A percentile compares a stretch with the other conserved stretches of the same genome.
Conservation (phyloP, 2,797 vertebrate genomes). For the Acridotheres tristis region DNA sequence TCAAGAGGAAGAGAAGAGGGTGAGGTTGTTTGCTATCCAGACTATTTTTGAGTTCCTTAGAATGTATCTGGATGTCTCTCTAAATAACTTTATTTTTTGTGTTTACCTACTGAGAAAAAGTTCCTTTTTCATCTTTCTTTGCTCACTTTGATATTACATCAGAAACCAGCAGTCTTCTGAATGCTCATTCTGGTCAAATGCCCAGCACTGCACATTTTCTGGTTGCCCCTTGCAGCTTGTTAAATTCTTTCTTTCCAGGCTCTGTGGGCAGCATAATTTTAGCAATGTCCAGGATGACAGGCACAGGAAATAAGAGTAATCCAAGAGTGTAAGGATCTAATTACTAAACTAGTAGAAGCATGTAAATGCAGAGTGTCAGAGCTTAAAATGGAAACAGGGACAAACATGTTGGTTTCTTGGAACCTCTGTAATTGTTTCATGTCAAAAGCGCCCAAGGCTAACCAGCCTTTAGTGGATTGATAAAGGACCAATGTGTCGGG, state of each 20-base stretch:
- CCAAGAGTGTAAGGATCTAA: neutral
- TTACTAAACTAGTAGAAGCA: neutral
- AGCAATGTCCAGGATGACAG: neutral
- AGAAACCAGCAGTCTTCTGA: neutral
- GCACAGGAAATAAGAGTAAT: neutral
- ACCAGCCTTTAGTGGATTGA: constrained; percentile 39
- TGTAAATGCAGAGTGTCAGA: neutral
- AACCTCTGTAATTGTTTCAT: constrained; percentile 25
- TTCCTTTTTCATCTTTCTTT: neutral
- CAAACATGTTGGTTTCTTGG: neutral
- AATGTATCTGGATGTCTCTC: neutral
- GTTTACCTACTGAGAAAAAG: neutral
- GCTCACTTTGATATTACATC: neutral
- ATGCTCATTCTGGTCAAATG: neutral
- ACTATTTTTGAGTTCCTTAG: neutral
- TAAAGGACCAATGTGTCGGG: constrained; percentile 36
- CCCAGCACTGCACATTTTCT: neutral
- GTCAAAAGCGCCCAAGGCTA: constrained; percentile 35
- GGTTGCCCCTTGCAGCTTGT: neutral
- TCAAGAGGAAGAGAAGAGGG: neutral
- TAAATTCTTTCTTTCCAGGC: neutral
- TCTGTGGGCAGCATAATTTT: neutral
- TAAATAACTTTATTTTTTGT: neutral
- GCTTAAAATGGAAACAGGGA: constrained; percentile 1
- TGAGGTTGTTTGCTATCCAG: neutral